Percentiles rank a stretch among this genome's conserved stretches.
phyloP scores from a whole-genome alignment of 2,888 invertebrate genomes.

The Tachina lurida region DNA sequence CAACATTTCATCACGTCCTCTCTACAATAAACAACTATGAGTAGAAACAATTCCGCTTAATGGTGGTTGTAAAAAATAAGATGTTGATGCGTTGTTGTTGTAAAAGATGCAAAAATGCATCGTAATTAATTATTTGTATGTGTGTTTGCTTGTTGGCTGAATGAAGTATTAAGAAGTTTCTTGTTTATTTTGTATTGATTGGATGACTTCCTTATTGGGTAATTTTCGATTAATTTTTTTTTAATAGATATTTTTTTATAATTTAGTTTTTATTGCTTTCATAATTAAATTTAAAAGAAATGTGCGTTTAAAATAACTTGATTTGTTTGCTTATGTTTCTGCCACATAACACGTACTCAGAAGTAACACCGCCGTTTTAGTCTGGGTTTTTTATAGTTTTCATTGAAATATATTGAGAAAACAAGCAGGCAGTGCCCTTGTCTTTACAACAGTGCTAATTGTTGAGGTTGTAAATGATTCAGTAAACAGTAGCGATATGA shows the following conservation, averaged over 20 bases:
- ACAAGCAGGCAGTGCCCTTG: neutral
- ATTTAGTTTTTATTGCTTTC: slow-evolving; percentile 51
- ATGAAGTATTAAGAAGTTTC: slow-evolving; percentile 19
- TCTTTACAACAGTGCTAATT: slow-evolving; percentile 51
- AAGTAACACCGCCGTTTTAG: slow-evolving; percentile 14
- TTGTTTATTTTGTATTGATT: slow-evolving; percentile 58
- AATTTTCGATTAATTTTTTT: slow-evolving; percentile 22
- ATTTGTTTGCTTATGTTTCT: neutral
- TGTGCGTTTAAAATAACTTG: neutral
- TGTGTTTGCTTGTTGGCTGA: neutral
- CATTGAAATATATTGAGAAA: slow-evolving; percentile 17
- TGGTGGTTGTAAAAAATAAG: slow-evolving; percentile 4
- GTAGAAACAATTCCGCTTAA: slow-evolving; percentile 8
- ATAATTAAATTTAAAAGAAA: slow-evolving; percentile 29
- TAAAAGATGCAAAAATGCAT: slow-evolving; percentile 23
- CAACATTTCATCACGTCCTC: slow-evolving; percentile 62
- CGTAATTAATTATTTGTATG: neutral
- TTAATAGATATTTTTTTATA: slow-evolving; percentile 10
- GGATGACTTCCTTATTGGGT: slow-evolving; percentile 32
- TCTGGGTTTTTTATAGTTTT: slow-evolving; percentile 16
- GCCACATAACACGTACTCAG: slow-evolving; percentile 9
- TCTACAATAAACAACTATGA: slow-evolving; percentile 21
- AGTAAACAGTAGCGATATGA: slow-evolving; percentile 58
- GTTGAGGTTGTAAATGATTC: slow-evolving; percentile 51
- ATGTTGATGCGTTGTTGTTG: neutral